Evolutionary conservation across 1,140 invertebrate genomes (phyloP).

Genomic region (Coboldia fuscipes): DNA sequence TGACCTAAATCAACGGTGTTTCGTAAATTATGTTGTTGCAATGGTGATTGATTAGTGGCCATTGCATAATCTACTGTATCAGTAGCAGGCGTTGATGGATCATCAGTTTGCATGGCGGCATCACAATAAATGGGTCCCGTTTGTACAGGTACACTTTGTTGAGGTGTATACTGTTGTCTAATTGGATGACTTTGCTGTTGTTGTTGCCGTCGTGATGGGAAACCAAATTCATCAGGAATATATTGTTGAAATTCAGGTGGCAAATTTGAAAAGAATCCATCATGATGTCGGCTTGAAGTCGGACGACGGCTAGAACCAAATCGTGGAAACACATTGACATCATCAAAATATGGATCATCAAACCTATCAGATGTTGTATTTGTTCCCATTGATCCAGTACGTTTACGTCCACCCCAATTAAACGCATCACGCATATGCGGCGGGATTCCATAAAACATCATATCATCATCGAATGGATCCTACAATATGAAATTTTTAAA

Average conservation of each 20-base stretch:
- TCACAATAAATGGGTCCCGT: constrained; percentile 11
- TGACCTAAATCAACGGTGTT: constrained; percentile 58
- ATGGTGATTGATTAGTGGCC: constrained; percentile 9
- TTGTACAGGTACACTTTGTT: constrained; percentile 4
- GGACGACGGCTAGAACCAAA: constrained; percentile 16
- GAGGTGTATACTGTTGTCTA: constrained; percentile 2
- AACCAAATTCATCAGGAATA: constrained; percentile 27
- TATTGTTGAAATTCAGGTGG: constrained; percentile 33
- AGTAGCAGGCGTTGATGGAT: constrained; percentile 7
- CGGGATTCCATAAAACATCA: too few relatives aligned
- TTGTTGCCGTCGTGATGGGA: constrained; percentile 15
- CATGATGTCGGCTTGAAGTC: constrained; percentile 23
- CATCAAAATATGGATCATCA: constrained; percentile 18
- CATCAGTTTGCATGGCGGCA: constrained; percentile 26
- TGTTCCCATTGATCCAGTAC: constrained; percentile 23
- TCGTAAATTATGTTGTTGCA: constrained; percentile 45
- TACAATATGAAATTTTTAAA: too few relatives aligned
- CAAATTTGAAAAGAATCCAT: constrained; percentile 33
- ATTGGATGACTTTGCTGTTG: constrained; percentile 3
- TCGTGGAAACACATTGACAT: constrained; percentile 20
- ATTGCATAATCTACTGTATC: constrained; percentile 12
- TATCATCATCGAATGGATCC: too few relatives aligned
- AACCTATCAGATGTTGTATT: constrained; percentile 21
- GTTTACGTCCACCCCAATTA: constrained; percentile 28
- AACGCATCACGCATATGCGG: constrained; percentile 25